A percentile compares a stretch with the other conserved stretches of the same genome.
These are phyloP conservation scores for Chelidonichthys spinosus DNA, from an alignment of 2,797 vertebrate species.

Conservation along the genomic window DNA sequence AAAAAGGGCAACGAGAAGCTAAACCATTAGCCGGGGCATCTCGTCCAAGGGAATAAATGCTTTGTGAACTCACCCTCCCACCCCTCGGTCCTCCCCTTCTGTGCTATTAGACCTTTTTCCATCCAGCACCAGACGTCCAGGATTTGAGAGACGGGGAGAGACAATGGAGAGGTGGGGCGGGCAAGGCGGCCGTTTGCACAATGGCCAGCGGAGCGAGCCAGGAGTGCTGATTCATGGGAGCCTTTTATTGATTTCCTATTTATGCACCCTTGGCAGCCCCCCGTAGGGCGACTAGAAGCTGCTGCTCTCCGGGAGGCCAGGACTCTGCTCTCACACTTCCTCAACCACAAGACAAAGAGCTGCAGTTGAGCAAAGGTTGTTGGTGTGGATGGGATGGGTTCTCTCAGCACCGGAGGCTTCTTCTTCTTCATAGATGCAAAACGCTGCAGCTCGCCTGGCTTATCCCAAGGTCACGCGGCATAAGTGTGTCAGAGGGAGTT, in stretches of 20 bases:
- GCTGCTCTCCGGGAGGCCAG: slow-evolving; percentile 54
- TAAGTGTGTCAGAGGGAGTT: slow-evolving; percentile 74
- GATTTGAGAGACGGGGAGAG: slow-evolving; percentile 50
- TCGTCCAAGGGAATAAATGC: slow-evolving; percentile 39
- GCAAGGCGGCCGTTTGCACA: slow-evolving; percentile 40
- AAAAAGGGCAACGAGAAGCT: slow-evolving; percentile 48
- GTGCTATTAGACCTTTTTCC: slow-evolving; percentile 51
- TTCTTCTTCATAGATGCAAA: slow-evolving; percentile 43
- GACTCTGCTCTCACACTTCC: slow-evolving; percentile 26
- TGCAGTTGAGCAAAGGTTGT: slow-evolving; percentile 48
- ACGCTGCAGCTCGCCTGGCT: slow-evolving; percentile 48
- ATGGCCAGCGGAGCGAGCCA: slow-evolving; percentile 47
- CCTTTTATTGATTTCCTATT: slow-evolving; percentile 80
- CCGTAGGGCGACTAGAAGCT: slow-evolving; percentile 65
- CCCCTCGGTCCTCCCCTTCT: slow-evolving; percentile 26
- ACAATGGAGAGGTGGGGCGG: slow-evolving; percentile 61
- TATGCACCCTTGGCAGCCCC: slow-evolving; percentile 60
- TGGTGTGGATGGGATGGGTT: slow-evolving; percentile 44
- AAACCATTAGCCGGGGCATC: slow-evolving; percentile 50
- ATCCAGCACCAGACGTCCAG: slow-evolving; percentile 42
- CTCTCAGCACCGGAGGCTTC: slow-evolving; percentile 23
- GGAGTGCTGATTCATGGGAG: slow-evolving; percentile 79
- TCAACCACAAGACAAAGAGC: slow-evolving; percentile 57
- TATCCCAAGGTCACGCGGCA: slow-evolving; percentile 78
- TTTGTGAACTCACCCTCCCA: slow-evolving; percentile 44